Base-by-base conservation (phyloP, 2,888 invertebrate species). In the Trichogramma dendrolimi region DNA sequence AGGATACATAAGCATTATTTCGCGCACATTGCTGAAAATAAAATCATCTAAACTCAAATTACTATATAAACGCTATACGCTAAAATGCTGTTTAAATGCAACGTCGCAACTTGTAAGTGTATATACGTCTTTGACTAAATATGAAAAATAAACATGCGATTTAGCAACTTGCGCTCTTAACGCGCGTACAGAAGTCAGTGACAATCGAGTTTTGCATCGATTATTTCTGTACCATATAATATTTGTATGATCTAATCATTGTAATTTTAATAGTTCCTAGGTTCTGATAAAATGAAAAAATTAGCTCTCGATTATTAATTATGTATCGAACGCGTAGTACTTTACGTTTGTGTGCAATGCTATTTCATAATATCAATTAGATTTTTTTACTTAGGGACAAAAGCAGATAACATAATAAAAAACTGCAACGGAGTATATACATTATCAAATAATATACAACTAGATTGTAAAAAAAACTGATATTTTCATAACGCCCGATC, bases 171-270 rank as follows among this genome's bases (percentile, higher is more conserved):
- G 58, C 53, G 56, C 61, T 62, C 63, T 63, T 63, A 47, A 57
- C 65, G 63, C 65, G 65, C 62, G 63, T 59, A 7, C n/a, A 14
- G 7, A 61, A 58, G 55, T 65, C 61, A 61, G 54, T 61, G 65
- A 65, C 61, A 61, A 63, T 65, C 65, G 65, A 63, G 27, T 65
- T 63, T 59, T 61, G 38, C 60, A 65, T 65, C 65, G 65, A 65
- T 65, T 61, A 11, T 10, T 50, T 11, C 61, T 65, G 58, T 63
- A 61, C 59, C 54, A 63, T 61, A 61, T 65, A 63, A 50, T 63
- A 63, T 60, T 60, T 57, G 55, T 55, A 62, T 27, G 27, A 27
- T 27, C 27, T 27, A 27, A 27, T 27, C 27, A 27, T 27, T 27
- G 27, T 27, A 27, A 27, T 27, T 27, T 27, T 27, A 27, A 27